Base-by-base conservation (phyloP, 2,113 vertebrate genomes). In the Calidris pygmaea region DNA sequence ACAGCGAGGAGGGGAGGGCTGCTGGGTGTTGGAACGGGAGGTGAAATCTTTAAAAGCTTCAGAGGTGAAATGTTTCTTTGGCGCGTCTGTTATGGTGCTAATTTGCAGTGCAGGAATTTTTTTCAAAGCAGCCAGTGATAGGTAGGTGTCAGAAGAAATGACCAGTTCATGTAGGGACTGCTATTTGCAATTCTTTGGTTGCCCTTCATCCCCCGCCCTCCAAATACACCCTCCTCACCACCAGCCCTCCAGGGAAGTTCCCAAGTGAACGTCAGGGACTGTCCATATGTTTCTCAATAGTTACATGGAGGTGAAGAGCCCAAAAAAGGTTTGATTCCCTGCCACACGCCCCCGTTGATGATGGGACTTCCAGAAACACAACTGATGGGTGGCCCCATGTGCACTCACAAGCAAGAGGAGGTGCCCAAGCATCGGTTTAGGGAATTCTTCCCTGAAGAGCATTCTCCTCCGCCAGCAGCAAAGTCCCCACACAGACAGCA, bases 311-410 rank as follows among this genome's bases (percentile, higher is more conserved):
- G 16, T 6, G 14, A 92, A 95, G 30, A 73, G 14, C 30, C 45
- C 3, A 3, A 70, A 84, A 62, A n/a, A 89, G 21, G 17, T 43
- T 80, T 80, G 58, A 58, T 88, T 37, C 12, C 8, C 48, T 2
- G 4, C 47, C 47, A 37, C 19, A 24, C 39, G 26, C 6, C 3
- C 13, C 7, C 2, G 0, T 0, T 70, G 27, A 50, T 23, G 17
- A n/a, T 1, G 9, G 15, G 17, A 48, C 55, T 41, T 91, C 30
- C 68, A 87, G 73, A 91, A 92, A 70, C n/a, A 71, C 37, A 50
- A 16, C 3, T 45, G 79, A n/a, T 0, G 8, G 39, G 37, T 0
- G 0, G 21, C 80, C 9, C 35, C 13, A 55, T 10, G 16, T 55
- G 52, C 52, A 55, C 53, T 55, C 53, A 55, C 5, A 9, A 53